Evolutionary conservation across 1,140 invertebrate genomes (phyloP).

Genomic region (Chymomyza costata): DNA sequence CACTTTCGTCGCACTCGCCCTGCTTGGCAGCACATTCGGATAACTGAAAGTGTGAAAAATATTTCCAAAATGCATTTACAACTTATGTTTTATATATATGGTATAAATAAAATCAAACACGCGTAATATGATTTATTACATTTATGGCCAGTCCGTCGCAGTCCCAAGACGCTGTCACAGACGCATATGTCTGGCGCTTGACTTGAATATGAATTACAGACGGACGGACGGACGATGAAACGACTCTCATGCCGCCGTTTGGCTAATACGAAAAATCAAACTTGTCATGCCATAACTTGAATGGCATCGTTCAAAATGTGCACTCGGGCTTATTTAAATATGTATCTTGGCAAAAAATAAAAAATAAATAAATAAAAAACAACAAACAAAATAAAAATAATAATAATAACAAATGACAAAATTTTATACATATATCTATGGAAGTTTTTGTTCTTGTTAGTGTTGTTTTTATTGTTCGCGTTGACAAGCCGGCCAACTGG

Average conservation of each 20-base stretch:
- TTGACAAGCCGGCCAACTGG: slow-evolving; percentile 15
- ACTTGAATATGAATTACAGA: slow-evolving; percentile 57
- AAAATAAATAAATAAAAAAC: too few species aligned
- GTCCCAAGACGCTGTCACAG: slow-evolving; percentile 44
- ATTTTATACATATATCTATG: too few species aligned
- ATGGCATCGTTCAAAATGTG: slow-evolving; percentile 8
- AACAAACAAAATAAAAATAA: too few species aligned
- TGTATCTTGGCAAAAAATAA: too few species aligned
- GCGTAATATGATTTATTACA: slow-evolving; percentile 71
- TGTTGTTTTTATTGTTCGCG: too few species aligned
- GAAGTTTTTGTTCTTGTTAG: too few species aligned
- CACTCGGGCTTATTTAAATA: too few species aligned
- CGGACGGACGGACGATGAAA: not conserved
- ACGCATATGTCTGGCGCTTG: slow-evolving; percentile 36
- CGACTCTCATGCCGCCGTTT: slow-evolving; percentile 1
- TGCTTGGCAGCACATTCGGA: slow-evolving; percentile 71
- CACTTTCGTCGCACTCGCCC: slow-evolving; percentile 70
- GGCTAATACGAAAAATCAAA: slow-evolving; percentile 61
- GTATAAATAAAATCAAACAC: slow-evolving; percentile 53
- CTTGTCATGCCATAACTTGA: slow-evolving; percentile 55
- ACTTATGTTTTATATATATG: too few species aligned
- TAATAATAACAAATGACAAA: too few species aligned
- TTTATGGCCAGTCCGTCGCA: slow-evolving; percentile 42
- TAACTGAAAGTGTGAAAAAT: slow-evolving; percentile 38
- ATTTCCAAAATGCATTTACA: slow-evolving; percentile 15